Evolutionary conservation across 2,797 vertebrate genomes (phyloP).

Genomic region (Sylvilagus floridanus): DNA sequence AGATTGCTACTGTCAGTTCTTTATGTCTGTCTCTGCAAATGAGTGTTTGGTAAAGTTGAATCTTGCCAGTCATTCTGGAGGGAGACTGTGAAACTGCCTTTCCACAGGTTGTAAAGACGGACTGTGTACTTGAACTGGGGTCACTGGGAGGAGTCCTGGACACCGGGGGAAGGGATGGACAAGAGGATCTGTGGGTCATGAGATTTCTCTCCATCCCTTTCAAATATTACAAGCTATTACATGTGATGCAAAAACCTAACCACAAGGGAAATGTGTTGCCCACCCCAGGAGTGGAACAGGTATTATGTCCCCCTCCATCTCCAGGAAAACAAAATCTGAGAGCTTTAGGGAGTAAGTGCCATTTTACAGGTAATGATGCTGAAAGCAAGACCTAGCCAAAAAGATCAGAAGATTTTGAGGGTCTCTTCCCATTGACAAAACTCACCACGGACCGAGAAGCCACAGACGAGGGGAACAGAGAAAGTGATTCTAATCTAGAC

Average conservation of each 20-base stretch:
- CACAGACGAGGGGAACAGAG: conserved; percentile 17
- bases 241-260: conserved; percentile 23
- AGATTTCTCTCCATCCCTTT: background rate
- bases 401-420: conserved; percentile 40
- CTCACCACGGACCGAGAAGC: conserved; percentile 16
- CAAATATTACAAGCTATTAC: background rate
- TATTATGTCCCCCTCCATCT: background rate
- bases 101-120: background rate
- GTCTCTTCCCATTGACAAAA: conserved; percentile 46
- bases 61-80: conserved; percentile 29
- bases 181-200: background rate
- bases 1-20: background rate
- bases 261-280: background rate
- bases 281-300: background rate
- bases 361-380: background rate
- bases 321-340: background rate
- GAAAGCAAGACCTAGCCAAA: conserved; percentile 22
- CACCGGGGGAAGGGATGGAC: background rate
- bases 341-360: conserved; percentile 22
- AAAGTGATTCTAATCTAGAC: conserved; percentile 26
- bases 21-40: background rate
- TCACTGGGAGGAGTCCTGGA: background rate
- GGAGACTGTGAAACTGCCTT: conserved; percentile 6
- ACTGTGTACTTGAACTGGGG: background rate
- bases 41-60: conserved; percentile 7